These are phyloP conservation scores for Eptesicus fuscus DNA, from an alignment of 2,113 vertebrate genomes.

Conservation along the genomic window DNA sequence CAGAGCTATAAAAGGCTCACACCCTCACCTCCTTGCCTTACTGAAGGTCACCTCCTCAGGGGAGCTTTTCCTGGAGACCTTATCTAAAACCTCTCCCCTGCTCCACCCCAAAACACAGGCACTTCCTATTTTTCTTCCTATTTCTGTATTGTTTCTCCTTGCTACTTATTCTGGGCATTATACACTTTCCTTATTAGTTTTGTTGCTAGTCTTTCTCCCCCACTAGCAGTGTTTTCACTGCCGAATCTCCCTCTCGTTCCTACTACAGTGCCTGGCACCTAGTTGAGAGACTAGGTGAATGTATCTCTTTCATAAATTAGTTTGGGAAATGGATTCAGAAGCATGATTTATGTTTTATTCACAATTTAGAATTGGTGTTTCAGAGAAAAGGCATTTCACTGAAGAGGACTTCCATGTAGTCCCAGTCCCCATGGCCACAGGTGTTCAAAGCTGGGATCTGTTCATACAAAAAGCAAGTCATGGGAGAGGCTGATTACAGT, in stretches of 20 bases:
- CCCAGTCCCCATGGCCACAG: neutral
- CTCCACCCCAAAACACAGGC: neutral
- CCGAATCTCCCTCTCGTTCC: neutral
- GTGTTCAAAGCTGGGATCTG: neutral
- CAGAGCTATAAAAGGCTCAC: neutral
- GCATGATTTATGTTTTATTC: neutral
- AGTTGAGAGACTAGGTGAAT: neutral
- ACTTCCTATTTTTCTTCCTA: neutral
- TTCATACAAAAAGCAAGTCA: neutral
- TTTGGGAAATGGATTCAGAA: neutral
- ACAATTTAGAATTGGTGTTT: neutral
- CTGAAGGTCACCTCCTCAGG: neutral
- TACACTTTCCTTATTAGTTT: neutral
- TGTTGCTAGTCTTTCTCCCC: neutral
- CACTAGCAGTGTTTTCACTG: neutral
- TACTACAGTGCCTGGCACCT: neutral
- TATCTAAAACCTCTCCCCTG: neutral
- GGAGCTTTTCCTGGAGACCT: neutral
- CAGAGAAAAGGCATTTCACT: neutral
- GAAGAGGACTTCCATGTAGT: neutral
- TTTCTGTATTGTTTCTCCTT: neutral
- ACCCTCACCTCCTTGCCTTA: neutral
- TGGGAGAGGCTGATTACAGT: neutral
- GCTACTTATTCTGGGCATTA: neutral
- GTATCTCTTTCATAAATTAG: neutral